Evolutionary conservation across 92 coral and sea anemone species (phyloP).

Genomic region (Epizoanthus rinbou): DNA sequence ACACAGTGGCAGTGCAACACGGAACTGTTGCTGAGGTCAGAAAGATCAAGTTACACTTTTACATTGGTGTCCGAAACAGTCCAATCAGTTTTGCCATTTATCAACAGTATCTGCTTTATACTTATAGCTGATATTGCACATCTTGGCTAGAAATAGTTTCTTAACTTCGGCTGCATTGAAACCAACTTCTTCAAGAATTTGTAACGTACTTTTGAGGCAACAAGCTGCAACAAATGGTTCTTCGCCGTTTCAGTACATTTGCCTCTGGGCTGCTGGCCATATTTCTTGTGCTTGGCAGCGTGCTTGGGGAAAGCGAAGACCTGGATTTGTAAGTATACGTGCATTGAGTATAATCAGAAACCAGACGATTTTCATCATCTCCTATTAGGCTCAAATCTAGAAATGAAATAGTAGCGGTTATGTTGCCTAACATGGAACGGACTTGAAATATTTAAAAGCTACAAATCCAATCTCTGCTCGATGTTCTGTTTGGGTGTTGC

Average conservation of each 20-base stretch:
- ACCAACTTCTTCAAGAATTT: neutral
- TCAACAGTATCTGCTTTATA: slow-evolving; percentile 2
- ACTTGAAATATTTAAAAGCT: neutral
- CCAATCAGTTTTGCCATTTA: slow-evolving; percentile 9
- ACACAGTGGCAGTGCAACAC: neutral
- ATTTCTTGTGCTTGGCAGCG: slow-evolving; percentile 31
- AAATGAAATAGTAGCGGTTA: neutral
- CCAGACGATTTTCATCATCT: neutral
- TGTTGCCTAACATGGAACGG: neutral
- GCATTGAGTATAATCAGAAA: neutral
- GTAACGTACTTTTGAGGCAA: neutral
- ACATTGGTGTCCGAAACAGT: neutral
- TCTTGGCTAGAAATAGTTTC: neutral
- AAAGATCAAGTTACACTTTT: slow-evolving; percentile 21
- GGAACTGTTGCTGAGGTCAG: slow-evolving; percentile 2
- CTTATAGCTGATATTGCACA: neutral
- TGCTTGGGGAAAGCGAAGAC: neutral
- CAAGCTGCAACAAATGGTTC: slow-evolving; percentile 23
- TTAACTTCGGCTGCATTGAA: neutral
- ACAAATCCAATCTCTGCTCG: neutral
- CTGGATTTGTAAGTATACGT: slow-evolving; percentile 39
- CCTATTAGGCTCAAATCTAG: neutral
- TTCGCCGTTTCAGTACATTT: neutral
- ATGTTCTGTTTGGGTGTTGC: neutral
- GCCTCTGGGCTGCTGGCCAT: neutral